Conservation (phyloP, 2,888 invertebrate species). For the Poecilus cupreus region DNA sequence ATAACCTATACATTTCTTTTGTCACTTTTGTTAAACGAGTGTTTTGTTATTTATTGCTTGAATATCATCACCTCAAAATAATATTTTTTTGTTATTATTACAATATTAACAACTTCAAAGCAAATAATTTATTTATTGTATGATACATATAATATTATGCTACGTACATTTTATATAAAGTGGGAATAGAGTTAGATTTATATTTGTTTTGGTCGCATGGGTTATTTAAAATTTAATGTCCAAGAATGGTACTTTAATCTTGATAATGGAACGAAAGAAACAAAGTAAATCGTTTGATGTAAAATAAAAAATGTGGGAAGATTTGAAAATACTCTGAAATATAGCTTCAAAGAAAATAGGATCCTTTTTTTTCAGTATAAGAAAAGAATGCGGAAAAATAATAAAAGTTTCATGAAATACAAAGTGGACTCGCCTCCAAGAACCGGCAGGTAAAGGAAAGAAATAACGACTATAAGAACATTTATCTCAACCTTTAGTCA, state of each 20-base stretch:
- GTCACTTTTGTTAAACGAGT: no score
- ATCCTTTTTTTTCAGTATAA: neutral
- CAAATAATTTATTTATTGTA: no score
- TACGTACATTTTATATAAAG: no score
- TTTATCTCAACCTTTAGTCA: neutral
- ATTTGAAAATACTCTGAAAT: slow-evolving; percentile 8
- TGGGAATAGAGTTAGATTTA: no score
- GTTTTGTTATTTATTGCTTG: no score
- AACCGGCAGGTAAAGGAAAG: slow-evolving; percentile 6
- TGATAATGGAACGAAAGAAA: slow-evolving; percentile 8
- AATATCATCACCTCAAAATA: no score
- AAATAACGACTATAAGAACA: slow-evolving; percentile 9
- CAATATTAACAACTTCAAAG: no score
- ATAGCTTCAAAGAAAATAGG: slow-evolving; percentile 22
- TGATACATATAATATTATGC: no score
- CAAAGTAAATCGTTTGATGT: slow-evolving; percentile 18
- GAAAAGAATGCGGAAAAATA: slow-evolving; percentile 35
- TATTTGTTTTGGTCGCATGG: neutral
- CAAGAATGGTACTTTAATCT: slow-evolving; percentile 11
- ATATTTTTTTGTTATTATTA: no score
- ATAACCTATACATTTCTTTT: no score
- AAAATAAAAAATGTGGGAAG: slow-evolving; percentile 15
- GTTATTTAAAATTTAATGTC: slow-evolving; percentile 11
- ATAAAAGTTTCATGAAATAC: slow-evolving; percentile 34
- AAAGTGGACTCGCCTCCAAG: neutral